Evolutionary conservation across 2,888 invertebrate genomes (phyloP), one percentile per base, ranked within the genome.

Genomic region (Plebejus argus): DNA sequence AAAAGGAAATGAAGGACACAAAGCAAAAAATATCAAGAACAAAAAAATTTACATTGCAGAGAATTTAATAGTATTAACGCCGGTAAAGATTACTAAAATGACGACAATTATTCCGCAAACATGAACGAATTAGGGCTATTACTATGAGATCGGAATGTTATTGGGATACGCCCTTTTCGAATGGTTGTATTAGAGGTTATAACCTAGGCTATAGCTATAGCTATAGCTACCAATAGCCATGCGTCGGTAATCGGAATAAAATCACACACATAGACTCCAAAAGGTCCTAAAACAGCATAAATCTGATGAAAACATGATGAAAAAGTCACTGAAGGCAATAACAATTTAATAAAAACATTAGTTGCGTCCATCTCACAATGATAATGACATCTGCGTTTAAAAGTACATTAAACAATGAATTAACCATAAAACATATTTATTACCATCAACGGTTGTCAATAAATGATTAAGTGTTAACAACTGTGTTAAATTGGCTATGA

Each of bases 331-430:
- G 5, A 53, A 53, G 12, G 5, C 18, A 53, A 53, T 18, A 5
- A 15, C 15, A 53, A 5, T 53, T 53, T 18, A 15, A 53, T 18
- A 53, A 53, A 58, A 58, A n/a, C 20, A 58, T 20, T n/a, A 58
- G 58, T 58, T 28, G 7, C 12, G 66, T 66, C 66, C 66, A 66
- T 66, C 15, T 18, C 12, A 28, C 18, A 66, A 66, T 33, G 66
- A 33, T 66, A 28, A 66, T 66, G 66, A 66, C 66, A 66, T 66
- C 66, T 66, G 66, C 66, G 66, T 66, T 66, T 66, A 66, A 66
- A 33, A 66, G 28, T 28, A 33, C 66, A 66, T 66, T 33, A 66
- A 66, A 66, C 23, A 23, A 20, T 58, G 20, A 58, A 58, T 58
- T 58, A 66, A 33, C 66, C 66, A 66, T 33, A 33, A 66, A 66